phyloP scores from a whole-genome alignment of 30 jellyfish, hydroid and myxozoan genomes.

The Turritopsis dohrnii region DNA sequence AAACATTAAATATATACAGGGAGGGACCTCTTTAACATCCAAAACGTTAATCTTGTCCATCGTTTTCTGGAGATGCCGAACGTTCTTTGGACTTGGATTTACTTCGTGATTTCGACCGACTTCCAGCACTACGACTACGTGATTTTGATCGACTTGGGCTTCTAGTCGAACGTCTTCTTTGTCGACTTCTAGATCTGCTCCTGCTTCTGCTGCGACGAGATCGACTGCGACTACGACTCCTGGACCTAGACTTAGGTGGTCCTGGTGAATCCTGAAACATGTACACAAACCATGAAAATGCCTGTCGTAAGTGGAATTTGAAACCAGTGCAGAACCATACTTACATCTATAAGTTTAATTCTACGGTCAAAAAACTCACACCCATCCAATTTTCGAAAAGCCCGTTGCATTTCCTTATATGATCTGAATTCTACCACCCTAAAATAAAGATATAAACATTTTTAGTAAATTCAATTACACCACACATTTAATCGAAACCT shows the following conservation, averaged over 20 bases:
- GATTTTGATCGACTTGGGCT: constrained; percentile 4
- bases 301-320: background rate
- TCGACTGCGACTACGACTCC: constrained; percentile 29
- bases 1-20: background rate
- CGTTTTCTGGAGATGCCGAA: background rate
- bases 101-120: constrained; percentile 22
- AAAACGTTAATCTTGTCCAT: background rate
- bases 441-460: constrained; percentile 1
- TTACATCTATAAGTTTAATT: constrained; percentile 81
- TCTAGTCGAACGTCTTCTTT: constrained; percentile 15
- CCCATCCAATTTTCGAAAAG: constrained; percentile 80
- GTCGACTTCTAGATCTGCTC: constrained; percentile 29
- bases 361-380: constrained; percentile 79
- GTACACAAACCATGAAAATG: background rate
- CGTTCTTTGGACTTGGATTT: constrained; percentile 5
- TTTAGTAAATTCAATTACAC: background rate
- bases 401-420: constrained; percentile 68
- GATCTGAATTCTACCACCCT: constrained; percentile 94
- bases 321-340: background rate
- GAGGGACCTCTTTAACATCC: too few relatives aligned
- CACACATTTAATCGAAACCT: background rate
- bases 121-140: constrained; percentile 1
- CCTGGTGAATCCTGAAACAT: constrained; percentile 29
- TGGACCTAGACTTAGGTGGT: constrained; percentile 26
- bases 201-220: constrained; percentile 20